Evolutionary conservation across 1,140 invertebrate genomes (phyloP), one percentile per base, ranked within the genome.

Genomic region (Drosophila tsacasi): DNA sequence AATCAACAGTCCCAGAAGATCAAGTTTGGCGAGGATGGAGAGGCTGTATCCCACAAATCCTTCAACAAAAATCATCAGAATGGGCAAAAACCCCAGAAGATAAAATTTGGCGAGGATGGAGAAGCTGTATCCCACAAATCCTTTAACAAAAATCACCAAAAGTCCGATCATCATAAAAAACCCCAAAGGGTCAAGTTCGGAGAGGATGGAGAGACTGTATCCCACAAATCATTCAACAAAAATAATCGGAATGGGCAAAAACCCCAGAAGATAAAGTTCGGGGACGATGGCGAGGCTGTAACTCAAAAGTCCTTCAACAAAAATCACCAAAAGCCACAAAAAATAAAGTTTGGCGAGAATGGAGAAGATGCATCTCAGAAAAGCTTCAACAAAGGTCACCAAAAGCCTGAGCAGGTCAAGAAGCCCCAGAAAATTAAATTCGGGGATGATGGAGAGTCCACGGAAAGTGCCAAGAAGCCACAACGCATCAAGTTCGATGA

Each of bases 201-300:
- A 1, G 72, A 76, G 3, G 32, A 77, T 42, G 68, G 49, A 4
- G 42, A 80, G 3, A 49, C 25, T 15, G 52, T 39, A 13, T 25
- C 54, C 13, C 39, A 35, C 9, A 67, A 67, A 15, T 5, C 46
- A 15, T 40, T 30, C 2, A 58, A 40, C 39, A 46, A 61, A 19
- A 21, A 46, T 15, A 49, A 42, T 19, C 35, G 37, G 23, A 46
- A 40, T 44, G 76, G 30, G 9, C 58, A 49, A 61, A 39, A 66
- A 35, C n/a, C 58, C 19, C n/a, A 93, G 27, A 93, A 92, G 61
- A 90, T 92, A 23, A 62, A 91, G 0, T 93, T 93, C 15, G 79
- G 76, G 21, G 91, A 92, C 15, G 78, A 92, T 1, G 91, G 86
- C 17, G 81, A 92, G 57, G 74, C 78, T 10, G 32, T 79, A 23